phyloP scores from a whole-genome alignment of 2,113 vertebrate genomes.

The Pipra filicauda region DNA sequence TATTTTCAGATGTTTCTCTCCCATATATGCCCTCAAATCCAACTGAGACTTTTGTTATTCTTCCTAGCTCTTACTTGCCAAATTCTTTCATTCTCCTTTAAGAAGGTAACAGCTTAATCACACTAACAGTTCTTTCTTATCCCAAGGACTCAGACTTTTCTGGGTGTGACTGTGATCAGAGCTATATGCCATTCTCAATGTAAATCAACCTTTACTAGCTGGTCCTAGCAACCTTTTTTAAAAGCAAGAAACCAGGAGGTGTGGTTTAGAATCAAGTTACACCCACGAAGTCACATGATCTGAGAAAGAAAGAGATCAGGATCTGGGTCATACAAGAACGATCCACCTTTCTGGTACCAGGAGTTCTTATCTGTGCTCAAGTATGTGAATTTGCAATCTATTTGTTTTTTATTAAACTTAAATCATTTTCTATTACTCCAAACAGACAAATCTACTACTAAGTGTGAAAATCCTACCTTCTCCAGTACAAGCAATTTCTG shows the following conservation, averaged over 20 bases:
- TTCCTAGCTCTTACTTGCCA: neutral
- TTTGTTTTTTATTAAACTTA: neutral
- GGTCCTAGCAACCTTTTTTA: neutral
- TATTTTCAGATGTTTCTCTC: neutral
- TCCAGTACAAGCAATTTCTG: neutral
- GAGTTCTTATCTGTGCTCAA: neutral
- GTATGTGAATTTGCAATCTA: neutral
- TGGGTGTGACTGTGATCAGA: neutral
- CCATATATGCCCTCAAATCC: neutral
- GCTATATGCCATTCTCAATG: neutral
- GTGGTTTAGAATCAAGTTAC: neutral
- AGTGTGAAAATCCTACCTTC: neutral
- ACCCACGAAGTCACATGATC: neutral
- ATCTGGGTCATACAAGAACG: neutral
- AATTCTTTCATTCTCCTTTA: neutral
- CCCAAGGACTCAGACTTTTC: neutral
- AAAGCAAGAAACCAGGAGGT: neutral
- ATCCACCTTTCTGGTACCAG: neutral
- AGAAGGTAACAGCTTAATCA: neutral
- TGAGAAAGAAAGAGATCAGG: neutral
- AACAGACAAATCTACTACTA: neutral
- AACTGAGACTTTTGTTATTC: neutral
- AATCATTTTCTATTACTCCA: neutral
- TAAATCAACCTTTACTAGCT: neutral
- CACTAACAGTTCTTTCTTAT: neutral